Percentiles rank a stretch among this genome's conserved stretches.
phyloP scores from a whole-genome alignment of 2,113 vertebrate species.

The Amblyopsis rosae region DNA sequence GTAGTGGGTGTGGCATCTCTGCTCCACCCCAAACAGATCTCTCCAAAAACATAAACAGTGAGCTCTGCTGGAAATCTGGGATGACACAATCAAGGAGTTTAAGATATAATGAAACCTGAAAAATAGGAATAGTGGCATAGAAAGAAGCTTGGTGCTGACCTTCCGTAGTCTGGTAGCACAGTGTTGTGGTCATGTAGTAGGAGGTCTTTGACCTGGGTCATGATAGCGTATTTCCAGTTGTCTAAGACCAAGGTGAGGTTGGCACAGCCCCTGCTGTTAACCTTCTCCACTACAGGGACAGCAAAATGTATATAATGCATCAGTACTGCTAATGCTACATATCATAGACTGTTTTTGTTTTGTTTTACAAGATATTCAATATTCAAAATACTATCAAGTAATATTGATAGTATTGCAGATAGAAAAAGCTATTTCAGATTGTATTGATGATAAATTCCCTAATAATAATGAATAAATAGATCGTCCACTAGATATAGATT shows the following conservation, averaged over 20 bases:
- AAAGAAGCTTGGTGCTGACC: slow-evolving; percentile 63
- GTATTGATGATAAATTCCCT: too few species aligned
- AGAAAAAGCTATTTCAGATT: too few species aligned
- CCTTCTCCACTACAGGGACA: slow-evolving; percentile 61
- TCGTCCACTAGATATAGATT: too few species aligned
- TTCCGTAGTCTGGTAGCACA: slow-evolving; percentile 84
- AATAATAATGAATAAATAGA: too few species aligned
- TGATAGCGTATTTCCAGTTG: slow-evolving; percentile 90
- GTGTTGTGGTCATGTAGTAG: slow-evolving; percentile 84
- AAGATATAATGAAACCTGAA: not conserved
- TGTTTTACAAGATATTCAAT: too few species aligned
- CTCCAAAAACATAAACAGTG: not conserved
- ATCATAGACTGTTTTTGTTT: too few species aligned
- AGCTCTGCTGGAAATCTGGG: not conserved
- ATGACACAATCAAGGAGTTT: not conserved
- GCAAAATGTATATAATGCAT: not conserved
- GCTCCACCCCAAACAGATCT: too few species aligned
- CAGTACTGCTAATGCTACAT: too few species aligned
- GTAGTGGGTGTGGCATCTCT: too few species aligned
- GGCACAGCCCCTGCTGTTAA: slow-evolving; percentile 70
- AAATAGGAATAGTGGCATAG: not conserved
- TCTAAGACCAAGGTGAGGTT: slow-evolving; percentile 86
- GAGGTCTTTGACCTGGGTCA: slow-evolving; percentile 83
- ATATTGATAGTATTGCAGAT: too few species aligned
- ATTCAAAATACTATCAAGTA: too few species aligned